These are phyloP conservation scores for Salminus brasiliensis DNA, from an alignment of 2,113 vertebrate species.

Conservation along the genomic window DNA sequence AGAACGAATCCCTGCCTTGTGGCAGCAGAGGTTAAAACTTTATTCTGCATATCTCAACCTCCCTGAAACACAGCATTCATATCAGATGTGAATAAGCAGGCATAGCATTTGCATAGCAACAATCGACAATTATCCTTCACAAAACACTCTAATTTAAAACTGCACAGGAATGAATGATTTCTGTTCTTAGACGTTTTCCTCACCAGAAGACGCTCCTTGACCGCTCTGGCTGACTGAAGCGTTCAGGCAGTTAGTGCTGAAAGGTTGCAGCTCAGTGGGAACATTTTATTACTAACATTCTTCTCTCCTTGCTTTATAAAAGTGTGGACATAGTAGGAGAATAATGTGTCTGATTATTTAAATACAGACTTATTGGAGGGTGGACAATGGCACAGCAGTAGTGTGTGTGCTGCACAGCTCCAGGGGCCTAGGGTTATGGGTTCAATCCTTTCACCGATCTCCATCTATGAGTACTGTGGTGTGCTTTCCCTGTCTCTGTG, in stretches of 20 bases:
- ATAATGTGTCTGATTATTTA: conserved; percentile 17
- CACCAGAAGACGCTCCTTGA: not conserved
- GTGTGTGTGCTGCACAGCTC: too few species aligned
- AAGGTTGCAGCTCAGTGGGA: not conserved
- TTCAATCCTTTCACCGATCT: too few species aligned
- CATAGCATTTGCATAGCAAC: not conserved
- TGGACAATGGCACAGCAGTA: too few species aligned
- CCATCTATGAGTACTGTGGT: too few species aligned
- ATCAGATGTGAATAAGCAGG: not conserved
- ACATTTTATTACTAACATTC: not conserved
- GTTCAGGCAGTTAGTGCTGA: not conserved
- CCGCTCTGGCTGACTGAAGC: not conserved
- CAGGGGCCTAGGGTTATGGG: too few species aligned
- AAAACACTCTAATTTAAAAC: not conserved
- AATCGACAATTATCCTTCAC: not conserved
- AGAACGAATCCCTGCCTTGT: not conserved
- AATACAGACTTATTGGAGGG: not conserved
- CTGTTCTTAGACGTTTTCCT: not conserved
- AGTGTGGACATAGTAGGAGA: not conserved
- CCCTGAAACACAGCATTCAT: not conserved
- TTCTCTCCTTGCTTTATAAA: not conserved
- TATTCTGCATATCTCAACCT: not conserved
- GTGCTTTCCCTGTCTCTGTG: too few species aligned
- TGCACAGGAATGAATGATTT: not conserved
- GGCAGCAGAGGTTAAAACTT: not conserved